Conservation (phyloP, 2,113 vertebrate species). For the Bubalus kerabau region DNA sequence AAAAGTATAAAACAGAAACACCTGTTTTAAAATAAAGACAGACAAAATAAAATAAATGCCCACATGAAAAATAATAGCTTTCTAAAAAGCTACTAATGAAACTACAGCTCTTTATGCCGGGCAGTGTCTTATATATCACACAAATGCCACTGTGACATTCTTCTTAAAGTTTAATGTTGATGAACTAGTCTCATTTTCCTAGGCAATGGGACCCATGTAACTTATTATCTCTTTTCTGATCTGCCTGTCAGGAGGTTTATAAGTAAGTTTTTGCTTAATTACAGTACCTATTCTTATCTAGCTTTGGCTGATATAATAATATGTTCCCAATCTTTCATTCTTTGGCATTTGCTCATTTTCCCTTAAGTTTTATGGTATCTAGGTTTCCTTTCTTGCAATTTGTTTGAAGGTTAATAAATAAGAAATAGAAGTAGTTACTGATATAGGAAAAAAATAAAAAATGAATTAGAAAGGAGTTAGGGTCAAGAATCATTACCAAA, state of each 20-base stretch:
- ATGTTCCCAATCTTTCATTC: not conserved
- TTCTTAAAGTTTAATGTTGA: slow-evolving; percentile 34
- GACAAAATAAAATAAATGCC: not conserved
- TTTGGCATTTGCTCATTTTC: not conserved
- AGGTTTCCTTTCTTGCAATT: not conserved
- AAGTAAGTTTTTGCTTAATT: slow-evolving; percentile 13
- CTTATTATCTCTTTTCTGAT: slow-evolving; percentile 13
- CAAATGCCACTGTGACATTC: not conserved
- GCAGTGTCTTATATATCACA: not conserved
- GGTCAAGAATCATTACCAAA: not conserved
- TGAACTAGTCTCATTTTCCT: not conserved
- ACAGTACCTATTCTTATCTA: not conserved
- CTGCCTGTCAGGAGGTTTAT: slow-evolving; percentile 14
- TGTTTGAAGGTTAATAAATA: not conserved
- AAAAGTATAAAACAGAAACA: not conserved
- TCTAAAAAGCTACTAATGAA: slow-evolving; percentile 21
- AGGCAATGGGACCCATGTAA: not conserved
- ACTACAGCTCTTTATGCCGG: not conserved
- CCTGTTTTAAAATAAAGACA: not conserved
- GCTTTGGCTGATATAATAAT: not conserved
- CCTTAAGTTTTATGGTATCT: not conserved
- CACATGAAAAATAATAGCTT: not conserved
- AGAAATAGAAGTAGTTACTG: not conserved
- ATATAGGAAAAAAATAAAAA: not conserved
- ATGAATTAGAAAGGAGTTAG: not conserved